These are phyloP conservation scores for Xyrauchen texanus DNA, from an alignment of 2,113 vertebrate genomes.

Conservation along the genomic window DNA sequence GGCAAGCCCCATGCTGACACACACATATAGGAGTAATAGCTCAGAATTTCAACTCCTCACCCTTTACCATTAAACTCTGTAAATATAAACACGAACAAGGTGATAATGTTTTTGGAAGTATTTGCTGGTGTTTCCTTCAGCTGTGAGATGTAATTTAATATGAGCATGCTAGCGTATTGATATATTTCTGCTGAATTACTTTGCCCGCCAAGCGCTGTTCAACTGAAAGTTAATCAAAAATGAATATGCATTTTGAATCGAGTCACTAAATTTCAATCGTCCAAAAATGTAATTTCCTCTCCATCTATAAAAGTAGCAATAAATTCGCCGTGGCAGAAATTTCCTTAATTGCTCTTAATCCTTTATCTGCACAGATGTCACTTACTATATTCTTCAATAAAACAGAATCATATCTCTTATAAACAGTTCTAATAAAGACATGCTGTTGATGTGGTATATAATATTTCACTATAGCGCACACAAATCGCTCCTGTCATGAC, in stretches of 20 bases:
- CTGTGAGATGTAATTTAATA: slow-evolving; percentile 1
- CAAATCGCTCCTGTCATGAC: slow-evolving; percentile 19
- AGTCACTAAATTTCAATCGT: slow-evolving; percentile 48
- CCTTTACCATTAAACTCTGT: slow-evolving; percentile 22
- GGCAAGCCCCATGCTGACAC: slow-evolving; percentile 36
- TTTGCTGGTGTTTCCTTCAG: not conserved
- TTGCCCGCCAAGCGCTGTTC: not conserved
- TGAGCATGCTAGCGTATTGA: slow-evolving; percentile 3
- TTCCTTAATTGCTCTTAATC: slow-evolving; percentile 52
- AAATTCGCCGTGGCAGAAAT: slow-evolving; percentile 34
- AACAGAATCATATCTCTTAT: slow-evolving; percentile 34
- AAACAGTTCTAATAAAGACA: slow-evolving; percentile 21
- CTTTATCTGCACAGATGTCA: slow-evolving; percentile 46
- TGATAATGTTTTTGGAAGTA: slow-evolving; percentile 18
- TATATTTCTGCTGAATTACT: not conserved
- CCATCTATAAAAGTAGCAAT: slow-evolving; percentile 27
- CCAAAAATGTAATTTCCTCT: slow-evolving; percentile 44
- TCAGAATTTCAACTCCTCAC: slow-evolving; percentile 27
- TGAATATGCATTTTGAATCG: slow-evolving; percentile 50
- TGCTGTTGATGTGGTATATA: no score
- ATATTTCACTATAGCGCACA: not conserved
- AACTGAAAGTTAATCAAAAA: slow-evolving; percentile 31
- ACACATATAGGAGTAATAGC: slow-evolving; percentile 21
- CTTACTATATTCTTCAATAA: slow-evolving; percentile 35
- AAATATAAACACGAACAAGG: slow-evolving; percentile 24